phyloP scores from a whole-genome alignment of 2,113 vertebrate species.

The Pitta sordida region DNA sequence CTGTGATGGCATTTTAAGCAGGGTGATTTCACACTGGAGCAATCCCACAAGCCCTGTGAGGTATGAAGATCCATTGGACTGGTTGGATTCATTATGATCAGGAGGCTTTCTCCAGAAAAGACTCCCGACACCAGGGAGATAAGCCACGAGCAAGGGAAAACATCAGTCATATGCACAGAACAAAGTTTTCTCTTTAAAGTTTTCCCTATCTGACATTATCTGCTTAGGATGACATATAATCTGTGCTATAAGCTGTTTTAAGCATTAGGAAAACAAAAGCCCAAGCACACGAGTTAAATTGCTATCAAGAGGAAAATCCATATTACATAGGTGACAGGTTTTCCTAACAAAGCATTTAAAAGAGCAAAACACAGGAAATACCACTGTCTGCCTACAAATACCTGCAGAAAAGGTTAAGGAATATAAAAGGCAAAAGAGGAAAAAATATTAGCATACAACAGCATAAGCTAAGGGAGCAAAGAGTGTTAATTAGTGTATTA shows the following conservation, averaged over 20 bases:
- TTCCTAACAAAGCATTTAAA: background rate
- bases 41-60: background rate
- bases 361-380: background rate
- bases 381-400: background rate
- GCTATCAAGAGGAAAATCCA: conserved; percentile 11
- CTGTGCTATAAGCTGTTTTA: background rate
- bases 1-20: background rate
- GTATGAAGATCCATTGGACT: background rate
- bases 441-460: conserved; percentile 53
- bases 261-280: background rate
- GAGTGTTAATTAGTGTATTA: conserved; percentile 63
- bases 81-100: background rate
- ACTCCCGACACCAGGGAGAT: background rate
- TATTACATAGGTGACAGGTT: background rate
- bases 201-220: background rate
- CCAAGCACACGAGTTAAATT: background rate
- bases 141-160: background rate
- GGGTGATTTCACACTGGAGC: background rate
- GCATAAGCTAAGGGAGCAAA: conserved; percentile 27
- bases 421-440: conserved; percentile 37
- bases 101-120: background rate
- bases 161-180: background rate
- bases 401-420: conserved; percentile 38
- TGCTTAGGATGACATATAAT: background rate
- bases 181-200: background rate